Evolutionary conservation across 2,888 invertebrate genomes (phyloP), one percentile per base, ranked within the genome.

Genomic region (Maniola hyperantus): DNA sequence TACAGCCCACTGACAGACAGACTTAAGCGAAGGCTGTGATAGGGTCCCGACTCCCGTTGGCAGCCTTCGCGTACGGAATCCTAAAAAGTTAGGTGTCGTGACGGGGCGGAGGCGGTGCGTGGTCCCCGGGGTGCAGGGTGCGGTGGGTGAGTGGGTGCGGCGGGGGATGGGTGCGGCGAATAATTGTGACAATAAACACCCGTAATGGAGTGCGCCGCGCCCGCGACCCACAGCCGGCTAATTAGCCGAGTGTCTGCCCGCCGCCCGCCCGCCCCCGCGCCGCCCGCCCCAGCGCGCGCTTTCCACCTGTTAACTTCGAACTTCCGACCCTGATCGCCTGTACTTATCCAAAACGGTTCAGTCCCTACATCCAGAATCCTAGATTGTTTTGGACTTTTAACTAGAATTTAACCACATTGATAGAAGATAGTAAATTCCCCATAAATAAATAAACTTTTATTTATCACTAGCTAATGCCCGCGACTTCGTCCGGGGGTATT

Each of bases 131-230:
- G 13, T 18, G 46, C 46, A 46, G 46, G 42, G 46, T 11, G 36
- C 36, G 8, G 8, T 6, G 70, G 71, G 68, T 53, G 60, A 66
- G 71, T 68, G 72, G 75, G 74, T 48, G 76, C 39, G 11, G 39
- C 10, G 76, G 65, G 26, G 20, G 50, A 5, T 26, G 50, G 50
- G 50, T 26, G 50, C 50, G 67, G 72, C 69, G 67, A 20, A 51
- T 51, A 26, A 26, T 51, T 51, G 50, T 61, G 67, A 87, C 88
- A 84, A 88, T 89, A 89, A 89, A 89, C 88, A 87, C 79, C 79
- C 73, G 83, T 88, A 89, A 89, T 88, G 86, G 89, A 87, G 87
- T 18, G 77, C 77, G 84, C 80, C 87, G 87, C 87, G 78, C 77
- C 77, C 76, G 70, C 70, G 59, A 65, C 58, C 54, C 8, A 18